Base-by-base conservation (phyloP, 2,888 invertebrate species). In the Oscheius sp. region DNA sequence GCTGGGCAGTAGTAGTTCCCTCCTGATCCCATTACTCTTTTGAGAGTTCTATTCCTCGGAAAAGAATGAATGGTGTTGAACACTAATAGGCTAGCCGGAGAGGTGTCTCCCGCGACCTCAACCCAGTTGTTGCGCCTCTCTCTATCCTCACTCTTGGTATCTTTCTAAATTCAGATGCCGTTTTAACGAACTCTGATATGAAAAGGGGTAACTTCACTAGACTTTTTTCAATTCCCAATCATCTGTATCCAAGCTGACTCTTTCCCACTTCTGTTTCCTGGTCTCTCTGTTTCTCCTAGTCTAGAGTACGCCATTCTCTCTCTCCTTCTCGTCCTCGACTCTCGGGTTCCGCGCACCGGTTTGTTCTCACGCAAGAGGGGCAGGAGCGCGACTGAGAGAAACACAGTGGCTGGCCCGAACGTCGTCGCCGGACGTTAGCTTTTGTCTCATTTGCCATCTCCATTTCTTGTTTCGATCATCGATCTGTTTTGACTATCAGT, bases 331-430 rank as follows among this genome's bases (percentile, higher is more conserved):
- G 42, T 42, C 42, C 53, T 53, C 63, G 63, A 63, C 63, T 63
- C 63, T 63, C 63, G 63, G 63, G 47, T 63, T 63, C 32, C 63
- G n/a, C 48, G 48, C 63, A 63, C 63, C 63, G 63, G 63, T 63
- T 63, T 63, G 47, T 21, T 47, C 48, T 48, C 63, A 63, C 63
- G 48, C 48, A 48, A 58, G 58, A 21, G 21, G 21, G 21, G 21
- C 21, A 21, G 21, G 21, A 21, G 21, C 21, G 21, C 21, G 21
- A 21, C 21, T 32, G 58, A 42, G 42, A 42, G 42, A 42, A 7
- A 42, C 3, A 42, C 42, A 42, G 42, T 42, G 42, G 42, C 42
- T 42, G 42, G 42, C 42, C 21, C 42, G 42, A 42, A 42, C 42
- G 42, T 42, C 42, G 42, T 42, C 42, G 21, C 21, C 21, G 7